Evolutionary conservation across 2,797 vertebrate genomes (phyloP), one percentile per base, ranked within the genome.

Genomic region (Hafferia zeledoni): DNA sequence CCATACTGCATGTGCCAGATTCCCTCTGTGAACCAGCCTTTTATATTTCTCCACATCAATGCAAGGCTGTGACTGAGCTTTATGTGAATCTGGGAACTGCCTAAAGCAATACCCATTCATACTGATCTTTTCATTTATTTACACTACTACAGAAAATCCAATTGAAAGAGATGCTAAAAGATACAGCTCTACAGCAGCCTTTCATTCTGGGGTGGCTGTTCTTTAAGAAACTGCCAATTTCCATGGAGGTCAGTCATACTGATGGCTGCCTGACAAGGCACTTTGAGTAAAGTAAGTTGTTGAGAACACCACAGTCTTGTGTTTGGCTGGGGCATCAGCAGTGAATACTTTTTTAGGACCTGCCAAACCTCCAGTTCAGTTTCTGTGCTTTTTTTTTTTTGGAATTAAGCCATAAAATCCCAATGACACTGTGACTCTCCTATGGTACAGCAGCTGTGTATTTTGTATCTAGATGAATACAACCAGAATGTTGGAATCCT

Each of bases 81-180:
- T 56, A 70, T 90, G 81, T 74, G 91, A 82, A 94, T 84, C 90
- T 93, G 92, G 77, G 92, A 96, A 94, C 84, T 89, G 95, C 96
- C 92, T 93, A 70, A 85, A 97, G 93, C 93, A 87, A 64, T 77
- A 68, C 37, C 81, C 87, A 95, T 95, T 96, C 94, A 93, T 63
- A 64, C 44, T 1, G 3, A 71, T 71, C 92, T 95, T 95, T 94
- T 96, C 78, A 90, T 85, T 95, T 95, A 84, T 95, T 91, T 91
- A 87, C 43, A 55, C 83, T 84, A 56, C 77, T 91, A 72, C 63
- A 89, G 87, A 93, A 95, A 95, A 76, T 72, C 31, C 6, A 1
- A 88, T 91, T 94, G 80, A 95, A 96, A 94, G 87, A 96, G 80
- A 93, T 84, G 87, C 80, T 84, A 39, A 90, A 91, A 93, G 93